Percentiles rank a stretch among this genome's conserved stretches.
These are phyloP conservation scores for Dascillus cervinus DNA, from an alignment of 2,888 invertebrate species.

Conservation along the genomic window DNA sequence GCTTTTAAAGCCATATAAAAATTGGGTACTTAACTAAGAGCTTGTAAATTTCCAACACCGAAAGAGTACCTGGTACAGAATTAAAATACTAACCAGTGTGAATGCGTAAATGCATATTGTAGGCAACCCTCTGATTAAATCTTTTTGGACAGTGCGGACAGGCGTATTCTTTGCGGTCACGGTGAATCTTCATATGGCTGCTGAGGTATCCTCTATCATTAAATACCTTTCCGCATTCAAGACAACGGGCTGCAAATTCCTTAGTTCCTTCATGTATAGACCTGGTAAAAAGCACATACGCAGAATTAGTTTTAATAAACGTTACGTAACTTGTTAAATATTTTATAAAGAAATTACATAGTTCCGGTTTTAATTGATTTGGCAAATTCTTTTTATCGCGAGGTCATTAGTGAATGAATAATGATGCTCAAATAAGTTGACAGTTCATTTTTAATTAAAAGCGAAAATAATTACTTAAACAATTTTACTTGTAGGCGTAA, in stretches of 20 bases:
- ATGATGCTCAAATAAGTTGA: no score
- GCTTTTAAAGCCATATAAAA: no score
- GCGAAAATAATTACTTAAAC: no score
- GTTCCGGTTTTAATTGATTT: neutral
- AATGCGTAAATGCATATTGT: conserved; percentile 80
- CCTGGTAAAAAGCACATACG: conserved; percentile 24
- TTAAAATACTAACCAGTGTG: conserved; percentile 59
- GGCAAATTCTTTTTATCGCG: no score
- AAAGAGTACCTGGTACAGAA: no score
- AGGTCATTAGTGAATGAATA: no score
- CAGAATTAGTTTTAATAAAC: neutral
- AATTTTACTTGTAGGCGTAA: no score
- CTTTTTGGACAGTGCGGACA: conserved; percentile 75
- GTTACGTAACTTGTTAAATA: neutral
- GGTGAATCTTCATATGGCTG: conserved; percentile 81
- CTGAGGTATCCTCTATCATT: conserved; percentile 78
- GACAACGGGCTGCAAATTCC: conserved; percentile 68
- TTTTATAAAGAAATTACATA: conserved; percentile 1
- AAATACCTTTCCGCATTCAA: conserved; percentile 74
- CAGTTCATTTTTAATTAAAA: no score
- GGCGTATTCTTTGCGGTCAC: conserved; percentile 73
- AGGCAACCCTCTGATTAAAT: conserved; percentile 79
- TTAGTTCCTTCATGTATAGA: conserved; percentile 76
- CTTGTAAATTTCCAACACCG: no score
- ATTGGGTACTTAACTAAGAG: no score